Evolutionary conservation across 2,888 invertebrate genomes (phyloP).

Genomic region (Trisateles emortualis): DNA sequence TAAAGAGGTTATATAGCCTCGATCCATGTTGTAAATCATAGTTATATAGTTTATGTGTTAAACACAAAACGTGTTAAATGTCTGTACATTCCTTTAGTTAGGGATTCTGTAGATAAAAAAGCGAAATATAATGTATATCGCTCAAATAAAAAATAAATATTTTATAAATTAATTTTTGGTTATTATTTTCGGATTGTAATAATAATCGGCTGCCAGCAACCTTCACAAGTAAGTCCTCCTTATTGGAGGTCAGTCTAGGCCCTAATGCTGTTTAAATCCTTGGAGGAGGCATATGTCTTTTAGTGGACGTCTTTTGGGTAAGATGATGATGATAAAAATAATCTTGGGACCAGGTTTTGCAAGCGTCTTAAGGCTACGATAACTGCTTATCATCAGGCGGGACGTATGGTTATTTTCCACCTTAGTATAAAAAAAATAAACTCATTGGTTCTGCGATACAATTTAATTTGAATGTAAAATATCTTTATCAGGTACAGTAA

Average conservation of each 20-base stretch:
- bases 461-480: conserved; percentile 69
- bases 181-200: not conserved
- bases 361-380: no score
- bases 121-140: conserved; percentile 32
- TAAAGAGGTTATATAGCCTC: conserved; percentile 9
- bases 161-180: conserved; percentile 19
- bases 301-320: no score
- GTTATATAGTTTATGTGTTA: conserved; percentile 18
- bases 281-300: no score
- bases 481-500: conserved; percentile 61
- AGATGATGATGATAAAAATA: no score
- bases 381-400: no score
- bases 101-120: conserved; percentile 34
- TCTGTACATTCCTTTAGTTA: conserved; percentile 49
- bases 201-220: no score
- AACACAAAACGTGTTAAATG: conserved; percentile 24
- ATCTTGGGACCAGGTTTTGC: no score
- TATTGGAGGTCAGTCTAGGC: no score
- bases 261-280: no score
- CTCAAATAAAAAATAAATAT: conserved; percentile 29
- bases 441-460: not conserved
- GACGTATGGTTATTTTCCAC: no score
- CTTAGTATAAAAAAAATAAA: not conserved
- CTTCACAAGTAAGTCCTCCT: no score
- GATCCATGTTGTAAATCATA: conserved; percentile 17